phyloP scores from a whole-genome alignment of 2,888 invertebrate genomes.

The Megaustenia siamemsis region DNA sequence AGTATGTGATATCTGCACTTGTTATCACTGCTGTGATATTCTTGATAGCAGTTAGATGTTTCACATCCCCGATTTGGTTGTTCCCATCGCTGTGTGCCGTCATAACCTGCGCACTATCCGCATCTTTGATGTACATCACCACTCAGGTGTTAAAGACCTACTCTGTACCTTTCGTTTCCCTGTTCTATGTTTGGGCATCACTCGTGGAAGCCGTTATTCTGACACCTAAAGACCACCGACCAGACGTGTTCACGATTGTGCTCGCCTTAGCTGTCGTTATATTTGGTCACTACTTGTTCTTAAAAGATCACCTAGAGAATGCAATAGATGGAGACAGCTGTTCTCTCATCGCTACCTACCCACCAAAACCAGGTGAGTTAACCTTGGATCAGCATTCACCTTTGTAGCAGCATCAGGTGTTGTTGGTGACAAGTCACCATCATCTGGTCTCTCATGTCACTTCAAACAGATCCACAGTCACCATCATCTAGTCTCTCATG shows the following conservation, averaged over 20 bases:
- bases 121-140: conserved; percentile 24
- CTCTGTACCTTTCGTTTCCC: conserved; percentile 17
- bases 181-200: conserved; percentile 31
- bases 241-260: background rate
- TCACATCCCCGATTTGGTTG: conserved; percentile 1
- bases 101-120: conserved; percentile 26
- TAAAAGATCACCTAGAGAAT: conserved; percentile 22
- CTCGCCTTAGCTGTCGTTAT: background rate
- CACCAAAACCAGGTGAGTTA: conserved; percentile 36
- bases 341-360: background rate
- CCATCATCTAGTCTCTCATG: too few species aligned
- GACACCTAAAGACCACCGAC: conserved; percentile 13
- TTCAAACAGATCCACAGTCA: too few species aligned
- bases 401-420: too few species aligned
- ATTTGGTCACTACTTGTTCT: conserved; percentile 32
- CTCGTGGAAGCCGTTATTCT: conserved; percentile 38
- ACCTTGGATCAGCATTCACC: background rate
- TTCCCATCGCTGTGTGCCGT: conserved; percentile 11
- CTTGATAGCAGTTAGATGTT: background rate
- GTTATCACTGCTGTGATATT: background rate
- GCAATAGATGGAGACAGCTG: background rate
- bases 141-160: conserved; percentile 33
- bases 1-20: background rate
- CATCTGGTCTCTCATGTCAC: too few species aligned
- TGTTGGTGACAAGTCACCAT: too few species aligned